Conservation (phyloP, 2,797 vertebrate genomes). For the Syngnathus rostellatus region DNA sequence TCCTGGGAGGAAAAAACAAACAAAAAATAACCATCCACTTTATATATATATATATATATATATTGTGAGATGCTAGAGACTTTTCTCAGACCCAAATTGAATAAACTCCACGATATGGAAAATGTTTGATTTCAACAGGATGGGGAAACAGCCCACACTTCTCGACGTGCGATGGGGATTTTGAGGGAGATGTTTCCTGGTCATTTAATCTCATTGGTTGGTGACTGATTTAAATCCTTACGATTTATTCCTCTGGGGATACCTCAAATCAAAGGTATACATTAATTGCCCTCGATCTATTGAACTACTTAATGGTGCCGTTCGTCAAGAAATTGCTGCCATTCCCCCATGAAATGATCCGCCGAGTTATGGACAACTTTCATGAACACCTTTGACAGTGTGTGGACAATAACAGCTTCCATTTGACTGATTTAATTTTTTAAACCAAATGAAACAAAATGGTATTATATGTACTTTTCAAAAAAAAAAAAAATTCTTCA, state of each 20-base stretch:
- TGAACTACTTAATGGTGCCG: background rate
- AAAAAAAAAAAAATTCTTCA: background rate
- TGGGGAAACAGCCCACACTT: background rate
- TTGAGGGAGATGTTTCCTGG: background rate
- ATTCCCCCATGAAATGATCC: no score
- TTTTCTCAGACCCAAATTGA: background rate
- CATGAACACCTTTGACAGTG: background rate
- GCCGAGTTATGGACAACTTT: background rate
- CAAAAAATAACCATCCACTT: background rate
- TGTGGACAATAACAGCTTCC: no score
- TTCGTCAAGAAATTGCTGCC: no score
- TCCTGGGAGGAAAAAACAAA: background rate
- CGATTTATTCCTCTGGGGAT: background rate
- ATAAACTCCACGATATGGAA: background rate
- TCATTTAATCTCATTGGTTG: no score
- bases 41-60: no score
- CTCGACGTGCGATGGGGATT: background rate
- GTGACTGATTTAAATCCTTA: background rate
- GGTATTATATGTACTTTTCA: no score
- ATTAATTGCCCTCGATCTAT: background rate
- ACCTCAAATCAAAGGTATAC: slow-evolving; percentile 2
- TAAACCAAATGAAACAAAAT: no score
- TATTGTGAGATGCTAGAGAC: no score
- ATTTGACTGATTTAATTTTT: no score
- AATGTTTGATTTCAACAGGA: background rate